Conservation (phyloP, 2,888 invertebrate species). For the Drosophila siamana region DNA sequence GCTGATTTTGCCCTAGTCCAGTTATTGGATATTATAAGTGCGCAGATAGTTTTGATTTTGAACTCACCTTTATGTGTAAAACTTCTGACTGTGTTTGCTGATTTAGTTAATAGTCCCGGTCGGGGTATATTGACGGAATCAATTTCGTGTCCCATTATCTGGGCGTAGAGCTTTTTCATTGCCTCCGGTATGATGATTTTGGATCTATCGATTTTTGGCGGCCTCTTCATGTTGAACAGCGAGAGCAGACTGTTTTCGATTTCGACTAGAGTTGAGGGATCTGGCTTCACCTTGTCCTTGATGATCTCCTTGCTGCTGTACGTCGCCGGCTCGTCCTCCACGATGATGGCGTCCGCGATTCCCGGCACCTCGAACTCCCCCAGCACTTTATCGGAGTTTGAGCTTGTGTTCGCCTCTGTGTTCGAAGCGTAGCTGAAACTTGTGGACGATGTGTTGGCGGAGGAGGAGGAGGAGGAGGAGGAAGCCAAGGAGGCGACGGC, state of each 20-base stretch:
- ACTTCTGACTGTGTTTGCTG: conserved; percentile 94
- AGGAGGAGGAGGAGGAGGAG: neutral
- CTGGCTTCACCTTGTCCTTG: conserved; percentile 81
- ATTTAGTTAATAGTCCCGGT: conserved; percentile 89
- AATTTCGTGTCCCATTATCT: conserved; percentile 88
- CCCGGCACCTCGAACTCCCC: conserved; percentile 65
- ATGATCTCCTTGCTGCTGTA: conserved; percentile 82
- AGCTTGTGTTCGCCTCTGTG: neutral
- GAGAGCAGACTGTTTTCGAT: conserved; percentile 85
- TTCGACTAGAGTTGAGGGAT: conserved; percentile 86
- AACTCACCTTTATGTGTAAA: conserved; percentile 91
- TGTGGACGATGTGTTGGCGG: neutral
- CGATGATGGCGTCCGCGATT: conserved; percentile 63
- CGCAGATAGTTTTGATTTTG: no score
- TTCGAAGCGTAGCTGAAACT: conserved; percentile 2
- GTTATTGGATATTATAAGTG: no score
- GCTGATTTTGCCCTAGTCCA: no score
- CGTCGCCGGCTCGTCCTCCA: conserved; percentile 74
- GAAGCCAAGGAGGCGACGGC: neutral
- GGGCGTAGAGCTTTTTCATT: conserved; percentile 91
- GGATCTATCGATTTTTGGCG: conserved; percentile 85
- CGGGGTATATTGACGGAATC: conserved; percentile 89
- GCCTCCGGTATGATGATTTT: conserved; percentile 90
- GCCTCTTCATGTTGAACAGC: conserved; percentile 85
- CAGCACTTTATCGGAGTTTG: conserved; percentile 51